Base-by-base conservation (phyloP, 2,797 vertebrate genomes). In the Rhinella marina region DNA sequence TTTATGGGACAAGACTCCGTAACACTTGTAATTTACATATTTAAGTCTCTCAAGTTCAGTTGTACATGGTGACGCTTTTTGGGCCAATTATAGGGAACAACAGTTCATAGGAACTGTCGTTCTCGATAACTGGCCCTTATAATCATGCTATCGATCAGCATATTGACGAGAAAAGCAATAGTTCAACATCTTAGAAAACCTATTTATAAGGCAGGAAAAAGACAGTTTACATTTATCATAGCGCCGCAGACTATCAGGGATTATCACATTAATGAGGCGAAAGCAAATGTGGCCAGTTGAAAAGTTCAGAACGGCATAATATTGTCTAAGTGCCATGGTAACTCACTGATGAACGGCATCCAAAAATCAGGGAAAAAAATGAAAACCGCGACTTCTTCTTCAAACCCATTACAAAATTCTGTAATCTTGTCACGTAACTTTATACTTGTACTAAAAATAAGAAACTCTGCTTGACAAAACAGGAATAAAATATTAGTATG, bases 321-420 rank as follows among this genome's bases (percentile, higher is more conserved):
- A 86, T 86, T 86, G 68, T 83, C 52, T 50, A 29, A n/a, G 48
- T 79, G 73, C 72, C 79, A 89, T 89, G 80, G 80, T 68, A 82
- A 89, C 88, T 17, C 25, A 48, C 19, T 27, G 12, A 82, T 50
- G 48, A 77, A 83, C 32, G 50, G 7, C 84, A 86, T 86, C 54
- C 84, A 68, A 85, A 56, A 77, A 64, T 29, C 59, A 78, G 73
- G 27, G 23, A 25, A 50, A 27, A 27, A 68, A 82, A 78, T 17
- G 77, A 8, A n/a, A 76, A 59, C 21, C 21, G 21, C 25, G 57
- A 78, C 9, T 12, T 23, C 21, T 57, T 17, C 59, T 66, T 68
- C 27, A 52, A 29, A 32, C 21, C 29, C 32, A 52, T 76, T 32
- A 25, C 41, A 13, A 13, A n/a, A 14, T 41, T 81, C 59, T 52